Conservation (phyloP, 2,113 vertebrate genomes). For the Peromyscus californicus region DNA sequence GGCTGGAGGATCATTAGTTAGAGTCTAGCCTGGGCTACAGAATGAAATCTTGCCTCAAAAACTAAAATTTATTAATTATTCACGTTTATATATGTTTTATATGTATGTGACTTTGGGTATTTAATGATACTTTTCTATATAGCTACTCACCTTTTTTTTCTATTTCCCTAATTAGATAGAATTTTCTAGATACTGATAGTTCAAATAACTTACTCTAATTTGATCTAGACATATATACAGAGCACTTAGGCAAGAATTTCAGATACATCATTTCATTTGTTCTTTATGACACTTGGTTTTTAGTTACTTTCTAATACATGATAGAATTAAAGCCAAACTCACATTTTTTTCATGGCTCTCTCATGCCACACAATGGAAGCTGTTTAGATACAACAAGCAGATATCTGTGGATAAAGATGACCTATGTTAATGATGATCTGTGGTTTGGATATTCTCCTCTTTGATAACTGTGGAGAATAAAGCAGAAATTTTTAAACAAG, state of each 20-base stretch:
- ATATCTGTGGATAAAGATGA: background rate
- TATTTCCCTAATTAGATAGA: background rate
- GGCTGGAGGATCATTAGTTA: background rate
- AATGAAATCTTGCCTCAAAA: background rate
- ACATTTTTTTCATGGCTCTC: background rate
- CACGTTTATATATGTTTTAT: background rate
- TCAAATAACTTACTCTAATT: background rate
- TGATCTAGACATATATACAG: background rate
- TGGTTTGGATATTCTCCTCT: background rate
- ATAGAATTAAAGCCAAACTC: background rate
- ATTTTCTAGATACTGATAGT: background rate
- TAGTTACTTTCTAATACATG: background rate
- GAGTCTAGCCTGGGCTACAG: background rate
- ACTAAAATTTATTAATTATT: background rate
- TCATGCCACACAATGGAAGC: background rate
- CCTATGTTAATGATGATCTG: no score
- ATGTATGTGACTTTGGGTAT: background rate
- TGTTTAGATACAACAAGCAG: background rate
- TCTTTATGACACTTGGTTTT: background rate
- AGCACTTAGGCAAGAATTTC: background rate
- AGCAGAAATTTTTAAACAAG: background rate
- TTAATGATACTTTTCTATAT: background rate
- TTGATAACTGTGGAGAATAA: background rate
- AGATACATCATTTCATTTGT: background rate
- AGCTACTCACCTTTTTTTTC: background rate